These are phyloP conservation scores for Diachasma alloeum DNA, from an alignment of 1,140 invertebrate genomes.

Conservation along the genomic window DNA sequence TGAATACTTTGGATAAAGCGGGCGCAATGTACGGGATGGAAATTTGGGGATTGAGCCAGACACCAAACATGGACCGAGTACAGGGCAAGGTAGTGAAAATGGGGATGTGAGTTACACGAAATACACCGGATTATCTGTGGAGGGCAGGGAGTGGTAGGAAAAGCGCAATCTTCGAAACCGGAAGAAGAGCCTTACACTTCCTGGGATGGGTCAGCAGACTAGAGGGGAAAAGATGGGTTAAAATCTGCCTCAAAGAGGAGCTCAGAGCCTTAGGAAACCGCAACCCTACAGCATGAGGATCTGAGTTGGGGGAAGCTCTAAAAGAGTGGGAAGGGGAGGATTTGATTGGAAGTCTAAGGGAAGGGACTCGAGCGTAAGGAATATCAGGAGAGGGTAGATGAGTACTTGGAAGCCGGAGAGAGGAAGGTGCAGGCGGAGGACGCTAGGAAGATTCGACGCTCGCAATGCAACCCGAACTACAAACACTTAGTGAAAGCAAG, in stretches of 20 bases:
- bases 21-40: conserved; percentile 14
- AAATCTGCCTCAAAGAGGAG: conserved; percentile 11
- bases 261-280: not conserved
- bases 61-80: not conserved
- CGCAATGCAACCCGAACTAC: too few species aligned
- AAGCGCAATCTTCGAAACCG: not conserved
- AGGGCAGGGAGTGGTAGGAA: not conserved
- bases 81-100: not conserved
- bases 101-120: not conserved
- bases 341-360: not conserved
- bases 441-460: too few species aligned
- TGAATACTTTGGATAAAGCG: conserved; percentile 6
- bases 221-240: not conserved
- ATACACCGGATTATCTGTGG: not conserved
- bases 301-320: not conserved
- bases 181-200: not conserved
- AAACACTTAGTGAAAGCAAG: too few species aligned
- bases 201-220: not conserved
- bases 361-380: not conserved
- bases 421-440: too few species aligned
- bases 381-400: not conserved
- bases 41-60: conserved; percentile 22
- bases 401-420: too few species aligned
- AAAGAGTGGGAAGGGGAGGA: not conserved
- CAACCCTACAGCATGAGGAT: conserved; percentile 6